Base-by-base conservation (phyloP, 2,888 invertebrate species). In the Bedellia somnulentella region DNA sequence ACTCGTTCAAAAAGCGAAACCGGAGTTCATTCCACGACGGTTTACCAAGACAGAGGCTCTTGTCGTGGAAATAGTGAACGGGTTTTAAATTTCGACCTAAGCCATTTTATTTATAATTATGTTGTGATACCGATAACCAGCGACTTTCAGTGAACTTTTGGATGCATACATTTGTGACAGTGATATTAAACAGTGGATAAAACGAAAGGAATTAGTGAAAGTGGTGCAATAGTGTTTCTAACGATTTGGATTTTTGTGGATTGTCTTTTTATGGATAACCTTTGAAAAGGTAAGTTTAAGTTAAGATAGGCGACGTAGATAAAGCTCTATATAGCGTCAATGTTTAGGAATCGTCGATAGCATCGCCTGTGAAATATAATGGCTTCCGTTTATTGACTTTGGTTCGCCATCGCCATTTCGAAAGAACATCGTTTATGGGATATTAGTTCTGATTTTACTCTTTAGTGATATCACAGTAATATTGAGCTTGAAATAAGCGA, bases 1-100 rank as follows among this genome's bases (percentile, higher is more conserved):
- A 71, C 70, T 68, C 66, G 73, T 70, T 70, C 68, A 60, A 62
- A 67, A 71, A 71, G 64, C 66, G 71, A 71, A 73, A 66, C 63
- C 51, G 50, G 58, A 58, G 47, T 24, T 71, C 73, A 71, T 71
- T 75, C 66, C 68, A 67, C 63, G 67, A 66, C 70, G 63, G 71
- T 66, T 66, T 62, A 58, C 61, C 59, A 61, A 66, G 64, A 68
- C 67, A 73, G 73, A 73, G 63, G 63, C 71, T 67, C 70, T 64
- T 67, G 63, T 68, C 70, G 68, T 64, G 63, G 53, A 61, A 53
- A 57, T 47, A 43, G 63, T 68, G 56, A 62, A 58, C 64, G 70
- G 64, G 61, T 58, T 59, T 51, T 57, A 47, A 47, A 53, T 57
- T 46, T 56, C 54, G 57, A 47, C 47, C 55, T 44, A 55, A 51